Conservation (phyloP, 2,113 vertebrate species). For the Hippocampus abdominalis region DNA sequence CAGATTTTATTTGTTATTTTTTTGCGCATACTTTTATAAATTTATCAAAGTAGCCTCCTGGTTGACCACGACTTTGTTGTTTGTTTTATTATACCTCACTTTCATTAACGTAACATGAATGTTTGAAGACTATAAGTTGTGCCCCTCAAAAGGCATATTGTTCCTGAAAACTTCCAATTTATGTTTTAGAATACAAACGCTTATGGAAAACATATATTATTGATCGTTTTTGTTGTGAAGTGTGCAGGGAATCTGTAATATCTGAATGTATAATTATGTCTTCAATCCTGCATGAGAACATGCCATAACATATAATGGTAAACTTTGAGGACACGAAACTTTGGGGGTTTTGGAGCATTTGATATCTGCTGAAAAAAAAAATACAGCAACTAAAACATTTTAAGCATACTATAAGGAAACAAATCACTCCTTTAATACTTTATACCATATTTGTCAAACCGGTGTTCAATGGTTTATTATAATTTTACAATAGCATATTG, state of each 20-base stretch:
- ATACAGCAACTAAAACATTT: conserved; percentile 21
- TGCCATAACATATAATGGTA: conserved; percentile 14
- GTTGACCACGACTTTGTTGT: background rate
- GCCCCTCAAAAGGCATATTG: no score
- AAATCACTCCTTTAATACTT: conserved; percentile 26
- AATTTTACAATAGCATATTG: conserved; percentile 1
- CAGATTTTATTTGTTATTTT: no score
- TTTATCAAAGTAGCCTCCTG: background rate
- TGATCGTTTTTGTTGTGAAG: background rate
- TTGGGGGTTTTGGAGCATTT: background rate
- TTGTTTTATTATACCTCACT: background rate
- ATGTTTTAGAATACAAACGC: background rate
- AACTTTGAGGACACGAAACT: conserved; percentile 15
- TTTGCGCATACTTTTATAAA: background rate
- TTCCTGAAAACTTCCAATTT: no score
- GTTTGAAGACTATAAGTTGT: no score
- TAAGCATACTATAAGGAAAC: conserved; percentile 6
- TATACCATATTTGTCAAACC: conserved; percentile 16
- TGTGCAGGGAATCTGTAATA: background rate
- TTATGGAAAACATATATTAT: background rate
- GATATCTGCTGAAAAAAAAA: conserved; percentile 11
- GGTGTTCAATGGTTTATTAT: background rate
- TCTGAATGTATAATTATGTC: background rate
- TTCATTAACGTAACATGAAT: no score
- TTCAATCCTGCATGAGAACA: background rate